These are phyloP conservation scores for Psittacula cyanocephala DNA, from an alignment of 2,113 vertebrate genomes.

Conservation along the genomic window DNA sequence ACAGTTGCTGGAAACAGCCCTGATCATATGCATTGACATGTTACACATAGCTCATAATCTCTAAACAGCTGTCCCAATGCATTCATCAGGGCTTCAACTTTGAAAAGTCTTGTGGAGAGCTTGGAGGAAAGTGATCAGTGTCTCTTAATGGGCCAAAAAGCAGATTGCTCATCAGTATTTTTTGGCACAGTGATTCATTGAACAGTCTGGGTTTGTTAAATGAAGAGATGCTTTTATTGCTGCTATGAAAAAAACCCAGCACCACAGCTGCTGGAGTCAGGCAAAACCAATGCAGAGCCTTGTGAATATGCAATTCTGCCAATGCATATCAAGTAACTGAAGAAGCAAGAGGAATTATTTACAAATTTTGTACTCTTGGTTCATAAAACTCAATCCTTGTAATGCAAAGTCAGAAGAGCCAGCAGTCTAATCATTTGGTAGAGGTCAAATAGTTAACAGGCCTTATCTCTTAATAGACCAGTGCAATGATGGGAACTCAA, in stretches of 20 bases:
- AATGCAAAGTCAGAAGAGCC: neutral
- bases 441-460: neutral
- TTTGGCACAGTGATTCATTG: neutral
- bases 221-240: neutral
- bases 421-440: neutral
- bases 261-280: neutral
- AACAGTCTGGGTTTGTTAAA: neutral
- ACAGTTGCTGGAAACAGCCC: neutral
- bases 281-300: neutral
- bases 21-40: neutral
- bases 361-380: neutral
- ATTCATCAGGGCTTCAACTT: neutral
- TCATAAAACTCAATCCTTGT: neutral
- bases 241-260: neutral
- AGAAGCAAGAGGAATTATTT: neutral
- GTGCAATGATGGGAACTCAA: neutral
- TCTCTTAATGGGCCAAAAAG: neutral
- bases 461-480: neutral
- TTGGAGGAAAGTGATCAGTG: neutral
- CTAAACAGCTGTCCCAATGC: neutral
- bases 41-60: neutral
- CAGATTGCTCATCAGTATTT: neutral
- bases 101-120: fast-evolving
- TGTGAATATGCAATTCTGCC: neutral
- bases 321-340: neutral